Percentiles rank a stretch among this genome's conserved stretches.
phyloP scores from a whole-genome alignment of 2,888 invertebrate genomes.

The Pocota personata region DNA sequence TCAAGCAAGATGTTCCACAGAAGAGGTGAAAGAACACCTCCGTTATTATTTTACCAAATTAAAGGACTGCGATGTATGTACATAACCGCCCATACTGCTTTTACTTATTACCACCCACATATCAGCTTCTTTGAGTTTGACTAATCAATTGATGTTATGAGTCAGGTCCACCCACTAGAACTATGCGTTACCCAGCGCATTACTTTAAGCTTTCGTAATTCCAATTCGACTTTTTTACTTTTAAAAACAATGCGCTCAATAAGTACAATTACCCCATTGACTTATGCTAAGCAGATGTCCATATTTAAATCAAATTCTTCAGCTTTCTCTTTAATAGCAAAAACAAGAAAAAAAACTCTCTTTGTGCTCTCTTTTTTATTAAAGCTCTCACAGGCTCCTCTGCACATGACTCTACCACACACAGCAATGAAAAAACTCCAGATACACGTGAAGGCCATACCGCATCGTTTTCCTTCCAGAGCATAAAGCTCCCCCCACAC shows the following conservation, averaged over 20 bases:
- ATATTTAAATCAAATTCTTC: neutral
- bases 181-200: too few species aligned
- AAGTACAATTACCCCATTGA: constrained; percentile 12
- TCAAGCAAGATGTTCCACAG: too few species aligned
- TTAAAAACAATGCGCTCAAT: neutral
- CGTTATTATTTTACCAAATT: too few species aligned
- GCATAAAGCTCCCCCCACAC: constrained; percentile 42
- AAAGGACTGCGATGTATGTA: too few species aligned
- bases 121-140: too few species aligned
- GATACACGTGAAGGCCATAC: constrained; percentile 64
- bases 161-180: too few species aligned
- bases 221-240: neutral
- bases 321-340: neutral
- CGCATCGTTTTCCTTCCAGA: constrained; percentile 23
- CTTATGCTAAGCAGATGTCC: constrained; percentile 31
- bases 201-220: neutral
- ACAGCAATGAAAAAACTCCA: constrained; percentile 18
- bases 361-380: neutral
- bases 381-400: neutral
- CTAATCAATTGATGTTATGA: too few species aligned
- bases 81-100: too few species aligned
- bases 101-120: too few species aligned
- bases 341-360: neutral
- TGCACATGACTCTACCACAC: constrained; percentile 65
- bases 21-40: too few species aligned